Percentiles rank a stretch among this genome's conserved stretches.
Evolutionary conservation across 2,888 invertebrate genomes (phyloP).

Genomic region (Aporophyla nigra): DNA sequence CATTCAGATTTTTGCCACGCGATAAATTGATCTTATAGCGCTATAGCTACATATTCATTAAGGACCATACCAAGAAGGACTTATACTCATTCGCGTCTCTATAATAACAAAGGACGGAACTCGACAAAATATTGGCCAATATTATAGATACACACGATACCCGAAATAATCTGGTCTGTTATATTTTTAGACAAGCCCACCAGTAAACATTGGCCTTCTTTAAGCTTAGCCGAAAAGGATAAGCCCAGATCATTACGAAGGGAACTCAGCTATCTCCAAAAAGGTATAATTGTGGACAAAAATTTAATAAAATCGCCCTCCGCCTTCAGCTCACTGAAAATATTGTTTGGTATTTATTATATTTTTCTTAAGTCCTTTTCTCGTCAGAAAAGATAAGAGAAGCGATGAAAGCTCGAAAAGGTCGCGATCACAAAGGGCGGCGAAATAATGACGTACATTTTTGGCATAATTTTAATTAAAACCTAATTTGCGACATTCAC

Average conservation of each 20-base stretch:
- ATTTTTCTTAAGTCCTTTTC: constrained; percentile 74
- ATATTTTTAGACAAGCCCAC: constrained; percentile 29
- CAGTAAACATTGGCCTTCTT: constrained; percentile 35
- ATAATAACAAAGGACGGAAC: neutral
- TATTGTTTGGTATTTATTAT: constrained; percentile 77
- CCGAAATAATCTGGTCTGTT: constrained; percentile 40
- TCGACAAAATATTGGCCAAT: constrained; percentile 8
- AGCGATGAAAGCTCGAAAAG: constrained; percentile 77
- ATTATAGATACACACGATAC: neutral
- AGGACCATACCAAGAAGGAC: neutral
- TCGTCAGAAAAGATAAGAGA: constrained; percentile 78
- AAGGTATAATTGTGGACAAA: constrained; percentile 49
- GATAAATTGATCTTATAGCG: neutral
- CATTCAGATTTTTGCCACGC: neutral
- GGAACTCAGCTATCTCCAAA: constrained; percentile 41
- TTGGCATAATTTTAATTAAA: constrained; percentile 87
- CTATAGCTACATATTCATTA: neutral
- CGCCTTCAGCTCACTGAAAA: constrained; percentile 64
- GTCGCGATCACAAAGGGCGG: constrained; percentile 83
- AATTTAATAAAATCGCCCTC: constrained; percentile 64
- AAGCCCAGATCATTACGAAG: constrained; percentile 43
- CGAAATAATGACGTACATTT: constrained; percentile 84
- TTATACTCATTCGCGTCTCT: neutral
- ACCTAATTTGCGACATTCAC: constrained; percentile 84
- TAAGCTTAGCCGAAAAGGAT: constrained; percentile 45